Evolutionary conservation across 1,140 invertebrate species (phyloP).

Genomic region (Rhopalosiphum padi): DNA sequence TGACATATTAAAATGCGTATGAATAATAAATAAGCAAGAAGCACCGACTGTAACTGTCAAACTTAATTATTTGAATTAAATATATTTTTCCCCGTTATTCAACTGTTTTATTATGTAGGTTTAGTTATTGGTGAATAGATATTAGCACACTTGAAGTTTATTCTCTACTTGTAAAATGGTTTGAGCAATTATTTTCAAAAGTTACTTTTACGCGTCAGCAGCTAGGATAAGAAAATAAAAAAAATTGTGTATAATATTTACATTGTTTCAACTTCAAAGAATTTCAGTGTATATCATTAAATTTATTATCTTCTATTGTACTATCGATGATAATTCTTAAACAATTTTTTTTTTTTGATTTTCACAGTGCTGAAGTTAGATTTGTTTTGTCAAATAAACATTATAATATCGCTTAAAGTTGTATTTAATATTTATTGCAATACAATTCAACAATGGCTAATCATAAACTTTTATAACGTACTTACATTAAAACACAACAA

Average conservation of each 20-base stretch:
- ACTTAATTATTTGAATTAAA: not conserved
- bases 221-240: too few species aligned
- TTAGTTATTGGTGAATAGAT: not conserved
- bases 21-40: not conserved
- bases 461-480: too few species aligned
- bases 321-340: not conserved
- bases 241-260: not conserved
- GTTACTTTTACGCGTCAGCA: not conserved
- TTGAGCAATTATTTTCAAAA: not conserved
- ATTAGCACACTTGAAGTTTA: not conserved
- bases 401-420: too few species aligned
- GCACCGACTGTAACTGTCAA: not conserved
- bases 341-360: not conserved
- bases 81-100: not conserved
- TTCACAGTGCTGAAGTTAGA: not conserved
- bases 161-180: not conserved
- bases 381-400: too few species aligned
- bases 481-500: too few species aligned
- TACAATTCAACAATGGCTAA: too few species aligned
- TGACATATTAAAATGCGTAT: not conserved
- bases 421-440: too few species aligned
- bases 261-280: not conserved
- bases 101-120: not conserved
- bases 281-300: not conserved
- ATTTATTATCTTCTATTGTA: not conserved